Conservation (phyloP, 2,888 invertebrate species). For the Drosophila demipolita region DNA sequence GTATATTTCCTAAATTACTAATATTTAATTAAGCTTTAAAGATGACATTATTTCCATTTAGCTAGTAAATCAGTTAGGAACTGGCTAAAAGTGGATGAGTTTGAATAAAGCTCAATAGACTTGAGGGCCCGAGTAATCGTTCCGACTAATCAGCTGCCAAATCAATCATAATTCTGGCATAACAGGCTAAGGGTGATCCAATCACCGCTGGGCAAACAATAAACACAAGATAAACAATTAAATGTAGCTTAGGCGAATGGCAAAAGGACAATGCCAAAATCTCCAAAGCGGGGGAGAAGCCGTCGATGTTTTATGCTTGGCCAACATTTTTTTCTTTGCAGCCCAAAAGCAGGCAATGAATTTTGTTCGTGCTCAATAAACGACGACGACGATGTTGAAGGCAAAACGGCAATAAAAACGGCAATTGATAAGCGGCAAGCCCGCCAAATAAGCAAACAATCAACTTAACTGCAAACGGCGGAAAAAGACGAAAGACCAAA, state of each 20-base stretch:
- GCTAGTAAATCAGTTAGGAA: slow-evolving; percentile 2
- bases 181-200: slow-evolving; percentile 41
- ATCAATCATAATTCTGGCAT: slow-evolving; percentile 57
- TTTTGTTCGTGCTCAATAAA: slow-evolving; percentile 70
- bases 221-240: slow-evolving; percentile 78
- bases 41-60: slow-evolving; percentile 18
- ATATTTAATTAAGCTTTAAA: background rate
- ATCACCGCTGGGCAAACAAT: slow-evolving; percentile 72
- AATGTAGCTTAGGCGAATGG: slow-evolving; percentile 52
- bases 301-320: slow-evolving; percentile 26
- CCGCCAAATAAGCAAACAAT: slow-evolving; percentile 77
- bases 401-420: slow-evolving; percentile 76
- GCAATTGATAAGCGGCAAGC: slow-evolving; percentile 75
- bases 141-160: slow-evolving; percentile 35
- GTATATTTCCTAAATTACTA: too few species aligned
- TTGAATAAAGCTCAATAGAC: slow-evolving; percentile 5
- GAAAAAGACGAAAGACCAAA: slow-evolving; percentile 8
- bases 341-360: slow-evolving; percentile 59
- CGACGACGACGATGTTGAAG: slow-evolving; percentile 54
- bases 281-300: slow-evolving; percentile 19
- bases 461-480: slow-evolving; percentile 53
- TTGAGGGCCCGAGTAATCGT: background rate
- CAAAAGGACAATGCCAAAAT: slow-evolving; percentile 33
- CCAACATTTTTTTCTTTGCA: slow-evolving; percentile 48
- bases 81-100: background rate